Evolutionary conservation across 1,140 invertebrate species (phyloP).

Genomic region (Drosophila pectinifera): DNA sequence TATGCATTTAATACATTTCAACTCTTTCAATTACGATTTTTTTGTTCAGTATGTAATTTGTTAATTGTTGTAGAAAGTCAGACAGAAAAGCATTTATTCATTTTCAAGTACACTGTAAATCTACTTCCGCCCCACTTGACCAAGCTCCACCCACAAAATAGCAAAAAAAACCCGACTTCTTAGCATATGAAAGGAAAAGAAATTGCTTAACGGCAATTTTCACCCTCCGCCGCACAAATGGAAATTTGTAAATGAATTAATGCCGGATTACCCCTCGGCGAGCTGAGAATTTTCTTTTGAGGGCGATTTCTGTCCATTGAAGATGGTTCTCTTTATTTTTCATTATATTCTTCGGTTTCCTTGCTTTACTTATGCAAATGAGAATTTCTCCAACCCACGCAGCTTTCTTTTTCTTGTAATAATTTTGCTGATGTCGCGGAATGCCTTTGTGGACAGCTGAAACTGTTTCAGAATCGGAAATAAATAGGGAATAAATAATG

Average conservation of each 20-base stretch:
- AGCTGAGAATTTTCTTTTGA: slow-evolving; percentile 35
- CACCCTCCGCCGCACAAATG: slow-evolving; percentile 19
- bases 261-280: slow-evolving; percentile 19
- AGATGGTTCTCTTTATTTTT: not conserved
- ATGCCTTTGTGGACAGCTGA: slow-evolving; percentile 22
- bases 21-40: too few relatives aligned
- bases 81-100: too few relatives aligned
- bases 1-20: too few relatives aligned
- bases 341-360: not conserved
- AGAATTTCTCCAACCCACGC: not conserved
- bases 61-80: too few relatives aligned
- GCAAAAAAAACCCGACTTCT: slow-evolving; percentile 6
- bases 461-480: slow-evolving; percentile 7
- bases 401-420: slow-evolving; percentile 1
- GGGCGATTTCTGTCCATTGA: slow-evolving; percentile 18
- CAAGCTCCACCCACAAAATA: not conserved
- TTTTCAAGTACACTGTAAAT: not conserved
- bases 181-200: slow-evolving; percentile 46
- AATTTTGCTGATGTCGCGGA: slow-evolving; percentile 21
- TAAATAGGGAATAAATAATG: slow-evolving; percentile 1
- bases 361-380: slow-evolving; percentile 45
- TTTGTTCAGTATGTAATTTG: too few relatives aligned
- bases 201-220: slow-evolving; percentile 73
- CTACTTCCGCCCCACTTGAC: slow-evolving; percentile 5
- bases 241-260: slow-evolving; percentile 73